Conservation (phyloP, 2,113 vertebrate genomes). For the Merops nubicus region DNA sequence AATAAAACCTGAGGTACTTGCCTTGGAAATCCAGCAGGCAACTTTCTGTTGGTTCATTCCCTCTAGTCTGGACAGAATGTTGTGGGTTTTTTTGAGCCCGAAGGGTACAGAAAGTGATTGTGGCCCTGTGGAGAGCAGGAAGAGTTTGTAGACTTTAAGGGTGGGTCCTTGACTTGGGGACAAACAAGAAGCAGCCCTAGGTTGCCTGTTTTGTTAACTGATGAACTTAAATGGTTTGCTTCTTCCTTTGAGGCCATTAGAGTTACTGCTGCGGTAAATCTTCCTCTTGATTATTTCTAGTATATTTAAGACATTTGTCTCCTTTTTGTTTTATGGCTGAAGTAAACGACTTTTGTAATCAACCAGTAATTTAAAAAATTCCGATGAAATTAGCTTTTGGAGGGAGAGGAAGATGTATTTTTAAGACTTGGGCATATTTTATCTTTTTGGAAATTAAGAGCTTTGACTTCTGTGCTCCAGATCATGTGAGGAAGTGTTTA, state of each 20-base stretch:
- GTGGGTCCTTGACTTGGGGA: conserved; percentile 15
- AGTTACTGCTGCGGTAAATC: not conserved
- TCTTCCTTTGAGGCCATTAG: conserved; percentile 12
- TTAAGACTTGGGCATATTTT: not conserved
- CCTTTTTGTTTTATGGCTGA: not conserved
- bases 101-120: conserved; percentile 52
- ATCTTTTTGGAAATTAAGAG: not conserved
- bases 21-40: not conserved
- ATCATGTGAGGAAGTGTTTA: not conserved
- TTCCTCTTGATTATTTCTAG: not conserved
- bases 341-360: not conserved
- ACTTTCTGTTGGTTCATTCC: conserved; percentile 20
- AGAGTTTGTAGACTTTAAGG: conserved; percentile 63
- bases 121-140: conserved; percentile 53
- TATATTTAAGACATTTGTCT: not conserved
- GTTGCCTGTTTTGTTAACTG: not conserved
- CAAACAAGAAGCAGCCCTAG: conserved; percentile 24
- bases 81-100: not conserved
- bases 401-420: not conserved
- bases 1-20: not conserved
- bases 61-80: conserved; percentile 24
- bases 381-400: not conserved
- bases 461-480: not conserved
- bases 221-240: not conserved
- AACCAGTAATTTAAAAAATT: not conserved